Percentiles rank a stretch among this genome's conserved stretches.
Conservation (phyloP, 2,113 vertebrate species). For the Cynopterus brachyotis region DNA sequence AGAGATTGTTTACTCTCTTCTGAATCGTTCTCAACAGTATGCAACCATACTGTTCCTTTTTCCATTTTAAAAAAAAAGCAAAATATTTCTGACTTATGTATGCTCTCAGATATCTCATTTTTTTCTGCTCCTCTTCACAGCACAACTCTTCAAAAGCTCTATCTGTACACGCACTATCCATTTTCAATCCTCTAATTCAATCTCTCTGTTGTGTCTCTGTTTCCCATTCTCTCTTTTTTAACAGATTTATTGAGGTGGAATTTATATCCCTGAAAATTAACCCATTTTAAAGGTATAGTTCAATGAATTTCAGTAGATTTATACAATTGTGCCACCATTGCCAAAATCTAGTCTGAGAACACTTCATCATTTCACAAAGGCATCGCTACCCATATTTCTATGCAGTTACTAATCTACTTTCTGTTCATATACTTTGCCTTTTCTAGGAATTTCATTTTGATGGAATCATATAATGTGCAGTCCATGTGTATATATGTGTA, state of each 20-base stretch:
- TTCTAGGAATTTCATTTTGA: not conserved
- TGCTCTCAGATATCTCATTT: not conserved
- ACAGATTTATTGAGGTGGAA: not conserved
- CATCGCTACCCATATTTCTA: not conserved
- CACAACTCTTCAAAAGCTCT: not conserved
- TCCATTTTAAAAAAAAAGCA: not conserved
- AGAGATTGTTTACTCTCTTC: not conserved
- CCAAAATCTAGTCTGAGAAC: not conserved
- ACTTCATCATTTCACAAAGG: not conserved
- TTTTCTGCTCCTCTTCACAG: not conserved
- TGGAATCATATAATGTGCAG: not conserved
- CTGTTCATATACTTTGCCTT: not conserved
- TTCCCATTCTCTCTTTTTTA: not conserved
- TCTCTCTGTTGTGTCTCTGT: not conserved
- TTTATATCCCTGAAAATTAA: not conserved
- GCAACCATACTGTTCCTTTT: not conserved
- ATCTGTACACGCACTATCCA: not conserved
- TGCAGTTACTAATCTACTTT: not conserved
- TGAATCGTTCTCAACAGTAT: not conserved
- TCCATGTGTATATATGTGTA: not conserved
- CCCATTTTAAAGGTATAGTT: not conserved
- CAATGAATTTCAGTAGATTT: not conserved
- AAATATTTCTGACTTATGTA: not conserved
- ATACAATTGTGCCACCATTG: not conserved
- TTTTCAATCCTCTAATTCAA: not conserved